phyloP scores from a whole-genome alignment of 2,113 vertebrate species.

The Labrus mixtus region DNA sequence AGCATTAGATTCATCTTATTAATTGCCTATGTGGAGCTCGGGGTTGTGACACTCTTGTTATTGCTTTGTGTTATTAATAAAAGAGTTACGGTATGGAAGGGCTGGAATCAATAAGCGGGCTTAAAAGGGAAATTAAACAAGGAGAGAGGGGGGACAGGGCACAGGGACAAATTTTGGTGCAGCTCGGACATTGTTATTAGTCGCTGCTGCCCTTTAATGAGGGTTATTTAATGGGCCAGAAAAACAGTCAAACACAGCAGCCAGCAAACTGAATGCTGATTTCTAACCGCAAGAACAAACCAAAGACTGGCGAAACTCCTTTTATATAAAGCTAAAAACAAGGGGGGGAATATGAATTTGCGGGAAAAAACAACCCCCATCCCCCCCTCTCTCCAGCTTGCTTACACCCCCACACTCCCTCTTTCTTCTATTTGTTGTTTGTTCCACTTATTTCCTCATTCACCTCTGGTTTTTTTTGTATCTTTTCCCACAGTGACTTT shows the following conservation, averaged over 20 bases:
- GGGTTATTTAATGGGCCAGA: conserved; percentile 72
- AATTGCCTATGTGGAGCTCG: conserved; percentile 64
- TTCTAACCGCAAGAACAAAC: conserved; percentile 37
- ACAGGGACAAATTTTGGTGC: conserved; percentile 47
- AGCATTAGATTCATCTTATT: conserved; percentile 69
- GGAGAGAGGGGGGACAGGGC: conserved; percentile 54
- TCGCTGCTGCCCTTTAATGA: conserved; percentile 77
- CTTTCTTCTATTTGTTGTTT: conserved; percentile 33
- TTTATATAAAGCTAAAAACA: conserved; percentile 41
- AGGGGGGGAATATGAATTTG: conserved; percentile 50
- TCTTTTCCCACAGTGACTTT: conserved; percentile 38
- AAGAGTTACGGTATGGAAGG: conserved; percentile 49
- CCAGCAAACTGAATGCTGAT: conserved; percentile 52
- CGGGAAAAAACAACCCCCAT: conserved; percentile 3
- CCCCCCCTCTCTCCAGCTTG: not conserved
- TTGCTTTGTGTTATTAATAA: conserved; percentile 83
- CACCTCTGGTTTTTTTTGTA: conserved; percentile 32
- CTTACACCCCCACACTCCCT: not conserved
- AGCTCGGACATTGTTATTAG: conserved; percentile 73
- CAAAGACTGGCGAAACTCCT: conserved; percentile 50
- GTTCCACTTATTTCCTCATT: conserved; percentile 49
- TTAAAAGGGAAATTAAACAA: conserved; percentile 68
- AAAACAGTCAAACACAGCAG: conserved; percentile 44
- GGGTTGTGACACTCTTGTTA: conserved; percentile 81
- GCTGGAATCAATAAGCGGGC: conserved; percentile 74